These are phyloP conservation scores for Epiblema foenella DNA, from an alignment of 2,888 invertebrate species.

Conservation along the genomic window DNA sequence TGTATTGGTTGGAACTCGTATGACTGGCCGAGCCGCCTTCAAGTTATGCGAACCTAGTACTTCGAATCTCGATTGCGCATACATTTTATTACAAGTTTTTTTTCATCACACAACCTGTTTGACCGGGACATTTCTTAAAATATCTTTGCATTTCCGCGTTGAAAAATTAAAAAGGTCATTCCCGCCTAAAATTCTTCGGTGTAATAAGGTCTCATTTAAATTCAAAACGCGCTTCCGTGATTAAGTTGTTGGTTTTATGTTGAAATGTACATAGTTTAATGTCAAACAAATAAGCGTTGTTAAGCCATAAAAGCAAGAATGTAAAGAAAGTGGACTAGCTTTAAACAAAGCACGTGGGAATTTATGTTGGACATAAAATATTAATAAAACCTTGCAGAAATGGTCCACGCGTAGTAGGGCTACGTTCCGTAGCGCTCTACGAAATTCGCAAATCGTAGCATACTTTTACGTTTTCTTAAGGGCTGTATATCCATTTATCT, in stretches of 20 bases:
- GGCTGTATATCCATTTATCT: background rate
- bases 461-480: conserved; percentile 5
- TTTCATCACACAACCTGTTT: conserved; percentile 74
- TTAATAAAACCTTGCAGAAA: conserved; percentile 28
- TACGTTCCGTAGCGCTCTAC: conserved; percentile 55
- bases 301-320: conserved; percentile 19
- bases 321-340: conserved; percentile 1
- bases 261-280: conserved; percentile 46
- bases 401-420: conserved; percentile 48
- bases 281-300: conserved; percentile 26
- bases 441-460: conserved; percentile 43
- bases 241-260: conserved; percentile 57
- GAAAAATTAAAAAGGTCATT: conserved; percentile 77
- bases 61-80: conserved; percentile 79
- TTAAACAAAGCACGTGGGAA: background rate
- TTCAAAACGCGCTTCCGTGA: conserved; percentile 57
- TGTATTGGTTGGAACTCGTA: conserved; percentile 64
- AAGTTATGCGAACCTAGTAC: conserved; percentile 76
- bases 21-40: conserved; percentile 61
- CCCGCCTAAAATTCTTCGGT: conserved; percentile 68
- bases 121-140: conserved; percentile 74
- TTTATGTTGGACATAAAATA: conserved; percentile 3
- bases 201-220: conserved; percentile 52
- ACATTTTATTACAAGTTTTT: conserved; percentile 80
- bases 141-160: conserved; percentile 81